Evolutionary conservation across 30 jellyfish, hydroid and myxozoan genomes (phyloP).

Genomic region (Chrysaora quinquecirrha): DNA sequence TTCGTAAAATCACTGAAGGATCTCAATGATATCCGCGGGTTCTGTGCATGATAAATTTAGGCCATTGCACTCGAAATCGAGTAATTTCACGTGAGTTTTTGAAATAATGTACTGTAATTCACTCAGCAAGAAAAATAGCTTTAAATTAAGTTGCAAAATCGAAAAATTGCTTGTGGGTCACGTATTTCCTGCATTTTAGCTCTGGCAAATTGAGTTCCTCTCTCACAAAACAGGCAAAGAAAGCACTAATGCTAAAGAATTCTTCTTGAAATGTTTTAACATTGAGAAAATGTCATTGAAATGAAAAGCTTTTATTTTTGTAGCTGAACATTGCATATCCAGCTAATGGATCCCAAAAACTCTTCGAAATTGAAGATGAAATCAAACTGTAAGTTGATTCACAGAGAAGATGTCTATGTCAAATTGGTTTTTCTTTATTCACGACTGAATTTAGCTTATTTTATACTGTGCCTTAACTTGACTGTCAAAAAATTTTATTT

Average conservation of each 20-base stretch:
- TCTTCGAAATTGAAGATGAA: conserved; percentile 98
- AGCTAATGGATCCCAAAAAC: conserved; percentile 98
- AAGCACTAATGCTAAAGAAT: too few species aligned
- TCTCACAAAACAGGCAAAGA: too few species aligned
- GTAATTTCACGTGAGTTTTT: too few species aligned
- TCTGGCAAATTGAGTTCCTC: too few species aligned
- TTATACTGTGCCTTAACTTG: neutral
- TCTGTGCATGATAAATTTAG: neutral
- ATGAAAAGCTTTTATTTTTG: conserved; percentile 3
- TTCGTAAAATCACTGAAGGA: neutral
- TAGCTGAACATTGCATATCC: conserved; percentile 99
- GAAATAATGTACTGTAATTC: too few species aligned
- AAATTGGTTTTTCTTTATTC: neutral
- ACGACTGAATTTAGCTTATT: neutral
- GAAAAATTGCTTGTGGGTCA: too few species aligned
- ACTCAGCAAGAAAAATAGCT: too few species aligned
- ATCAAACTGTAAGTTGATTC: conserved; percentile 51
- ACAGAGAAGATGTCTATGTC: too few species aligned
- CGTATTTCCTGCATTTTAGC: too few species aligned
- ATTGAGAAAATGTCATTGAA: too few species aligned
- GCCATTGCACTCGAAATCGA: neutral
- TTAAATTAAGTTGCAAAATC: too few species aligned
- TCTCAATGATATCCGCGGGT: neutral
- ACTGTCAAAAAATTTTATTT: neutral
- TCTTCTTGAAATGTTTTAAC: too few species aligned